phyloP scores from a whole-genome alignment of 2,113 vertebrate genomes.

The Phrynocephalus versicolor region DNA sequence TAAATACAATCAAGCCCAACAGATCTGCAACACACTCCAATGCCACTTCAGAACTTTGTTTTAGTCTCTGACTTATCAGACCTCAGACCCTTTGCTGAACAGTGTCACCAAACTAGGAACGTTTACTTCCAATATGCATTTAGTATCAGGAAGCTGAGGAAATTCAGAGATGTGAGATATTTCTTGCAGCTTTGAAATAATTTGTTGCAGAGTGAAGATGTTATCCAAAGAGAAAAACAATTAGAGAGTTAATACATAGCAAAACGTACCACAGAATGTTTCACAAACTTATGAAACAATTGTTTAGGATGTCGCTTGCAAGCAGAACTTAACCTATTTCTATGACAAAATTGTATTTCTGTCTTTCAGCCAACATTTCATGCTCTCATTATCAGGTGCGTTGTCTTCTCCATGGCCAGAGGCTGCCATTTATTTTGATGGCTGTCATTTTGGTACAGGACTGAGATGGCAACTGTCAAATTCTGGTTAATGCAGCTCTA shows the following conservation, averaged over 20 bases:
- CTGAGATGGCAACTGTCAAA: not conserved
- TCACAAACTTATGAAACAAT: not conserved
- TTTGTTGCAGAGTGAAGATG: not conserved
- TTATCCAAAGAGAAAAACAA: not conserved
- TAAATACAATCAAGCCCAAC: no score
- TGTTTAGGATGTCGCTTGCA: not conserved
- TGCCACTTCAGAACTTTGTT: not conserved
- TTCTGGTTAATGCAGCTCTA: not conserved
- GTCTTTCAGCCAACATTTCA: not conserved
- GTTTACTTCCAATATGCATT: not conserved
- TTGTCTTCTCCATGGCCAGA: not conserved
- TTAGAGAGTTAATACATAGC: not conserved
- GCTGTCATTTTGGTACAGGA: not conserved
- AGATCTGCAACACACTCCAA: not conserved
- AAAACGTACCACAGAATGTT: not conserved
- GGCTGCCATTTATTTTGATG: not conserved
- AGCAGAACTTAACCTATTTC: no score
- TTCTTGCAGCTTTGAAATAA: not conserved
- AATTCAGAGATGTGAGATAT: not conserved
- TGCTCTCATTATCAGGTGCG: no score
- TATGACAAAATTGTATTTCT: not conserved
- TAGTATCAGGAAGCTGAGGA: no score
- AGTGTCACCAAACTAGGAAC: not conserved
- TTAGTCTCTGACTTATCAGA: not conserved
- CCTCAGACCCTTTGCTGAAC: not conserved